These are phyloP conservation scores for Neosilurus mollespiculum DNA, from an alignment of 2,797 vertebrate species.

Conservation along the genomic window DNA sequence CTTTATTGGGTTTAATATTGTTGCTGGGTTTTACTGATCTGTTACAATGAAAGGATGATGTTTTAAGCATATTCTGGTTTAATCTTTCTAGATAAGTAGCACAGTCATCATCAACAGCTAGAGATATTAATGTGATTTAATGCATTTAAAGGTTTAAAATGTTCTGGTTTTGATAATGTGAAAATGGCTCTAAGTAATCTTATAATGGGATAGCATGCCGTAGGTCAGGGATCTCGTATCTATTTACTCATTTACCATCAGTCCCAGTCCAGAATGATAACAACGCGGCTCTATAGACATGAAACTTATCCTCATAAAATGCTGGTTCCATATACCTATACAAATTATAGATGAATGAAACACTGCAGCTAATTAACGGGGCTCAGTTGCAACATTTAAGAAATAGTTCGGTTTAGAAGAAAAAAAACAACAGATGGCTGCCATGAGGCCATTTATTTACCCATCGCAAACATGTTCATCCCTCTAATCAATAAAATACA, in stretches of 20 bases:
- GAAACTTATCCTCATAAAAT: neutral
- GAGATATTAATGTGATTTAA: neutral
- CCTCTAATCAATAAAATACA: neutral
- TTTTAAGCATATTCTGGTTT: neutral
- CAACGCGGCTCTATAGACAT: neutral
- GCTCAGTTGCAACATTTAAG: neutral
- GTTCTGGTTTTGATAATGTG: neutral
- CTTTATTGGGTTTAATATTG: neutral
- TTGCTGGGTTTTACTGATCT: neutral
- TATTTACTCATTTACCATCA: neutral
- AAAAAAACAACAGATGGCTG: neutral
- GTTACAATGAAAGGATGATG: neutral
- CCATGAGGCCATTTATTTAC: neutral
- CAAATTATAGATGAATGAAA: neutral
- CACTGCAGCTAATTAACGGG: neutral
- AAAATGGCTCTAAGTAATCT: neutral
- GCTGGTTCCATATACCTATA: neutral
- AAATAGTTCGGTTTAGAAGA: neutral
- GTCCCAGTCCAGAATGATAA: neutral
- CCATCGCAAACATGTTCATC: neutral
- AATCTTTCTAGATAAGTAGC: constrained; percentile 1
- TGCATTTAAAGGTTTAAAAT: neutral
- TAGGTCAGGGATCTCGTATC: neutral
- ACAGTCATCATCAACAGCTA: neutral
- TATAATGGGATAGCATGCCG: neutral